phyloP scores from a whole-genome alignment of 2,888 invertebrate genomes.

The Cyclophora punctaria region DNA sequence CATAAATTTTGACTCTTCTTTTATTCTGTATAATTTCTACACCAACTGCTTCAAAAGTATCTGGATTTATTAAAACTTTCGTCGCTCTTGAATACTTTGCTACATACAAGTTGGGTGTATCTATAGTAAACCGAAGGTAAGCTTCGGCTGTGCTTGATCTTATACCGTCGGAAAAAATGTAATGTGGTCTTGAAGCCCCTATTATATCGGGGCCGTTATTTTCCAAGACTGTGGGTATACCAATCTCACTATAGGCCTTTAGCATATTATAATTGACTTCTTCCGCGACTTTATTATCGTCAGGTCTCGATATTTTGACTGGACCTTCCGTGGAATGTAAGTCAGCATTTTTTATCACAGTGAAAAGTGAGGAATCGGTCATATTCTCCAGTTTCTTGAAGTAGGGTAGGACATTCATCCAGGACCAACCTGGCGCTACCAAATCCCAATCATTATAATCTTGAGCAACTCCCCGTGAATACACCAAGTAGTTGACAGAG shows the following conservation, averaged over 20 bases:
- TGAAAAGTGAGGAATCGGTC: slow-evolving; percentile 33
- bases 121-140: slow-evolving; percentile 36
- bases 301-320: slow-evolving; percentile 34
- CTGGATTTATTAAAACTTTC: slow-evolving; percentile 44
- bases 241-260: slow-evolving; percentile 37
- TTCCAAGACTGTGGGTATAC: slow-evolving; percentile 35
- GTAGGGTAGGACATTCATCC: slow-evolving; percentile 36
- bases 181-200: slow-evolving; percentile 37
- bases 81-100: slow-evolving; percentile 45
- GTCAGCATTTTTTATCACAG: slow-evolving; percentile 24
- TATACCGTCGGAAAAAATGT: slow-evolving; percentile 40
- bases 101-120: slow-evolving; percentile 43
- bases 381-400: slow-evolving; percentile 45
- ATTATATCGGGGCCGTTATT: slow-evolving; percentile 33
- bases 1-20: slow-evolving; percentile 36
- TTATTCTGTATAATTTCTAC: slow-evolving; percentile 32
- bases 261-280: slow-evolving; percentile 31
- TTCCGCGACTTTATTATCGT: slow-evolving; percentile 23
- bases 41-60: slow-evolving; percentile 35
- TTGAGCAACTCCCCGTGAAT: slow-evolving; percentile 37
- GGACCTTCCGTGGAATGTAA: slow-evolving; percentile 42
- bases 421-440: slow-evolving; percentile 42
- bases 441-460: slow-evolving; percentile 41
- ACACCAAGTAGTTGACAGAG: slow-evolving; percentile 38
- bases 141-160: slow-evolving; percentile 58